A percentile compares a stretch with the other conserved stretches of the same genome.
Evolutionary conservation across 2,113 vertebrate species (phyloP).

Genomic region (Xenopus laevis): DNA sequence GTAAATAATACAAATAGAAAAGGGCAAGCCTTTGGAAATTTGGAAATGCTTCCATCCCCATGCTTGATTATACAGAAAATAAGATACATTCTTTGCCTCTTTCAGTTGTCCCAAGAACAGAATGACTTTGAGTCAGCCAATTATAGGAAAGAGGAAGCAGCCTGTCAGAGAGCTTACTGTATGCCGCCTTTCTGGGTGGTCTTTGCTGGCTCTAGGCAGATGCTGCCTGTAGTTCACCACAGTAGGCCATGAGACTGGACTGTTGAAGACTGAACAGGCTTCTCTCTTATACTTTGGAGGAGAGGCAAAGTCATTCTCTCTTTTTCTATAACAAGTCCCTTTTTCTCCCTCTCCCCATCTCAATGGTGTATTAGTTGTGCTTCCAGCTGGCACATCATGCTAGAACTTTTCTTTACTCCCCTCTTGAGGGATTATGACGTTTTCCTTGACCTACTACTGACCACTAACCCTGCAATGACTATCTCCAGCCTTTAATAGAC

Average conservation of each 20-base stretch:
- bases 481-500: constrained; percentile 6
- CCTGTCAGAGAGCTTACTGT: constrained; percentile 26
- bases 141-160: constrained; percentile 17
- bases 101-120: constrained; percentile 20
- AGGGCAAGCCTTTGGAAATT: too few species aligned
- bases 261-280: constrained; percentile 20
- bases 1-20: too few species aligned
- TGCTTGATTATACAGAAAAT: too few species aligned
- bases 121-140: constrained; percentile 32
- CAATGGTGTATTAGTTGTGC: constrained; percentile 5
- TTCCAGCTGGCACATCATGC: constrained; percentile 31
- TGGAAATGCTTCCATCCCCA: too few species aligned
- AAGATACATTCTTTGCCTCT: constrained; percentile 2
- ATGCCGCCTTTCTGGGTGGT: constrained; percentile 35
- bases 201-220: constrained; percentile 20
- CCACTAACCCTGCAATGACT: constrained; percentile 13
- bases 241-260: neutral
- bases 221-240: constrained; percentile 7
- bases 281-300: constrained; percentile 14
- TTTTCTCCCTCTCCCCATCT: constrained; percentile 9
- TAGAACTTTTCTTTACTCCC: constrained; percentile 17
- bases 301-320: constrained; percentile 8
- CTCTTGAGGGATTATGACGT: constrained; percentile 3
- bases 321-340: constrained; percentile 12
- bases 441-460: constrained; percentile 4